These are phyloP conservation scores for Drosophila atripex DNA, from an alignment of 2,888 invertebrate genomes.

Conservation along the genomic window DNA sequence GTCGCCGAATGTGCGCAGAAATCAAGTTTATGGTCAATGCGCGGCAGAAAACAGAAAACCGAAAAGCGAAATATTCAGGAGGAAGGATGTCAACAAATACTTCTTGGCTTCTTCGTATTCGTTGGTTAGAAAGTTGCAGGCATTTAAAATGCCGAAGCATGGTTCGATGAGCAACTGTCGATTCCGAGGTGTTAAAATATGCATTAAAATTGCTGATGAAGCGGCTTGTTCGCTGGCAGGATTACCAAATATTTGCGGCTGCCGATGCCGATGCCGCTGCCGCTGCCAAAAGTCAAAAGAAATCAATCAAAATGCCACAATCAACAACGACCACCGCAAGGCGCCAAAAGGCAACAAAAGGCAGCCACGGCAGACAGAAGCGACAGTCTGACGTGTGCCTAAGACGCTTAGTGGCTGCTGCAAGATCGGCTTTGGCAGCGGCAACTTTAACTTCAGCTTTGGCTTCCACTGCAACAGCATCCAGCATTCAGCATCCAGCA, in stretches of 20 bases:
- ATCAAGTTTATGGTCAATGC: slow-evolving; percentile 77
- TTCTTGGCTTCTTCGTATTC: slow-evolving; percentile 1
- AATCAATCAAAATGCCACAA: slow-evolving; percentile 76
- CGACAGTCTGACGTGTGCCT: slow-evolving; percentile 77
- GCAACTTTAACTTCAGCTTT: slow-evolving; percentile 14
- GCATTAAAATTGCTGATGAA: slow-evolving; percentile 77
- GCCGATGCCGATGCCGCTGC: slow-evolving; percentile 30
- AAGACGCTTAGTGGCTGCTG: slow-evolving; percentile 73
- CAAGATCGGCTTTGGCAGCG: slow-evolving; percentile 6
- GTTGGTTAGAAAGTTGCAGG: slow-evolving; percentile 64
- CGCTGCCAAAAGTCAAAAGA: slow-evolving; percentile 76
- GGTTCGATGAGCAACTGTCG: slow-evolving; percentile 48
- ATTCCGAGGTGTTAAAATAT: slow-evolving; percentile 74
- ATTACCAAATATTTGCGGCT: slow-evolving; percentile 77
- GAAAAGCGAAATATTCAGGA: slow-evolving; percentile 19
- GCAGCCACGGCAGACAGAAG: slow-evolving; percentile 58
- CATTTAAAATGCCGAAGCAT: slow-evolving; percentile 70
- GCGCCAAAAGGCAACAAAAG: slow-evolving; percentile 59
- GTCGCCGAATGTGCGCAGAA: slow-evolving; percentile 69
- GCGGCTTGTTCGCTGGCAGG: slow-evolving; percentile 65
- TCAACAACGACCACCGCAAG: slow-evolving; percentile 64
- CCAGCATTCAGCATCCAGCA: slow-evolving; percentile 19
- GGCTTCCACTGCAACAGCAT: slow-evolving; percentile 17
- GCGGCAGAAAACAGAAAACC: slow-evolving; percentile 34
- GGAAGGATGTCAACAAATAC: slow-evolving; percentile 41